Percentiles rank a stretch among this genome's conserved stretches.
Evolutionary conservation across 2,888 invertebrate species (phyloP).

Genomic region (Stenoptilia bipunctidactyla): DNA sequence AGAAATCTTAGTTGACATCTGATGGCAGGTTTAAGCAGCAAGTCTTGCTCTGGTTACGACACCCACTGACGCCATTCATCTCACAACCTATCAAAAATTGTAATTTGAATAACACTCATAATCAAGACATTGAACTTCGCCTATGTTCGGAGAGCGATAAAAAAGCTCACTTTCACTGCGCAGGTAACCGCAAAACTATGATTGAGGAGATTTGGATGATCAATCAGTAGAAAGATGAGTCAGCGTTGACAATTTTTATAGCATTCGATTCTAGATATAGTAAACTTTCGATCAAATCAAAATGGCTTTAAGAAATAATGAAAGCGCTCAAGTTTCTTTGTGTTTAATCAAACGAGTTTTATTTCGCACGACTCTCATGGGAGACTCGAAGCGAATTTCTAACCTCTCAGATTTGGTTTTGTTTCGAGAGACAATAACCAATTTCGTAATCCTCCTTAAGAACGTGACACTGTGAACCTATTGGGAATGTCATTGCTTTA

Average conservation of each 20-base stretch:
- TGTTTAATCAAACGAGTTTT: conserved; percentile 49
- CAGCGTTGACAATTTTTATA: background rate
- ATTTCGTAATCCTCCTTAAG: conserved; percentile 29
- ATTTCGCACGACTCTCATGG: conserved; percentile 45
- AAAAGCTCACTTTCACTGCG: conserved; percentile 64
- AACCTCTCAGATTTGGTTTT: conserved; percentile 14
- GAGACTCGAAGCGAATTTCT: conserved; percentile 31
- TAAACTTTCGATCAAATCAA: conserved; percentile 53
- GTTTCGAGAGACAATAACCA: conserved; percentile 33
- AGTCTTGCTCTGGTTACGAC: conserved; percentile 11
- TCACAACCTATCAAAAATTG: conserved; percentile 30
- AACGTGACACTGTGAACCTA: conserved; percentile 23
- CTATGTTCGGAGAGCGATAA: conserved; percentile 45
- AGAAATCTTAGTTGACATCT: background rate
- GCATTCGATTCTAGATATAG: conserved; percentile 29
- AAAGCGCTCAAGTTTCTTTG: conserved; percentile 30
- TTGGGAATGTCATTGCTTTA: conserved; percentile 1
- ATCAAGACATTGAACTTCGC: conserved; percentile 67
- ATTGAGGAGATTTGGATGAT: conserved; percentile 60
- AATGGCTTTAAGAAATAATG: conserved; percentile 41
- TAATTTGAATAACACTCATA: conserved; percentile 58
- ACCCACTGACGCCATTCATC: conserved; percentile 10
- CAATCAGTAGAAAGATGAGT: conserved; percentile 35
- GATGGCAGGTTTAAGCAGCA: background rate
- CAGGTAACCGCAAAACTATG: conserved; percentile 38